These are phyloP conservation scores for Drosophila malerkotliana DNA, from an alignment of 1,140 invertebrate species.

Conservation along the genomic window DNA sequence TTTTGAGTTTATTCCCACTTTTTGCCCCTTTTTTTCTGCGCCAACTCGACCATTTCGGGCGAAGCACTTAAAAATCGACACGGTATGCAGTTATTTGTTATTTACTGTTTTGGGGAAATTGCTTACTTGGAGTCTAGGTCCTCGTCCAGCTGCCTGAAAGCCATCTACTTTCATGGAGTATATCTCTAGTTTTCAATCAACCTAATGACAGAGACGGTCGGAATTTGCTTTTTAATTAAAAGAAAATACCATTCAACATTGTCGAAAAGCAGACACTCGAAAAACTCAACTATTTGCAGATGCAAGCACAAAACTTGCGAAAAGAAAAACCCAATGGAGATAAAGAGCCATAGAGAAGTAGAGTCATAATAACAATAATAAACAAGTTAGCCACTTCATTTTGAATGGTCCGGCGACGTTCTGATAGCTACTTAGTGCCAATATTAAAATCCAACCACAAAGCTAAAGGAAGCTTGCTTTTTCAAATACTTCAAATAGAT, in stretches of 20 bases:
- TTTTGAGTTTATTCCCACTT: constrained; percentile 35
- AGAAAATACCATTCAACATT: constrained; percentile 66
- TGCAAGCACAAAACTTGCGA: constrained; percentile 18
- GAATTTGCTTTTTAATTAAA: constrained; percentile 82
- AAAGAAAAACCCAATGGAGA: constrained; percentile 28
- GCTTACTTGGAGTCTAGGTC: constrained; percentile 61
- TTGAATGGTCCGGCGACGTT: constrained; percentile 63
- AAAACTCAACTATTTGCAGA: constrained; percentile 57
- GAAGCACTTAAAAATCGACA: constrained; percentile 81
- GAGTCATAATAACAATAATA: constrained; percentile 75
- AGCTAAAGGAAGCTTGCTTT: constrained; percentile 43
- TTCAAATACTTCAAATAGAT: constrained; percentile 61
- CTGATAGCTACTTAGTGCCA: constrained; percentile 76
- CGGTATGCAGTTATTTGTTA: constrained; percentile 75
- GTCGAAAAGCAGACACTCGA: constrained; percentile 64
- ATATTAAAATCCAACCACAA: constrained; percentile 76
- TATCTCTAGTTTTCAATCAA: constrained; percentile 71
- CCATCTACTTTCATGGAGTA: not conserved
- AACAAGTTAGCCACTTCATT: constrained; percentile 81
- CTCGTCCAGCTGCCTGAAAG: not conserved
- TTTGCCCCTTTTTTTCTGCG: constrained; percentile 17
- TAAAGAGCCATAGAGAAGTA: constrained; percentile 28
- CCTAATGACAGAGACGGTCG: constrained; percentile 70
- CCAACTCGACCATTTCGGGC: constrained; percentile 40
- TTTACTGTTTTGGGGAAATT: constrained; percentile 71